Evolutionary conservation across 2,113 vertebrate species (phyloP).

Genomic region (Grammomys surdaster): DNA sequence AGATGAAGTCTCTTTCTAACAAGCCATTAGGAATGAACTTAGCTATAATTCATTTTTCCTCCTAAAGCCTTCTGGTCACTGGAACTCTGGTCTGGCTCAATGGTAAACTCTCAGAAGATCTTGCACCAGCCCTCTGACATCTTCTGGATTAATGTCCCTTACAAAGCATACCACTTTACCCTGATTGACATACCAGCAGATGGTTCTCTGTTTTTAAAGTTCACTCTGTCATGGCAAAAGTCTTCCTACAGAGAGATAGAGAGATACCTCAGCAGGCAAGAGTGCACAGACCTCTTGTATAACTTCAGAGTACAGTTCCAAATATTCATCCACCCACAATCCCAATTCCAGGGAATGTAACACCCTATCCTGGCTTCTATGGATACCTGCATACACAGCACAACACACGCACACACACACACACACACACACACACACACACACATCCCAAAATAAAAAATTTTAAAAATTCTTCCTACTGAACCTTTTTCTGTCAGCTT

Average conservation of each 20-base stretch:
- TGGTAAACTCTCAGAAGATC: background rate
- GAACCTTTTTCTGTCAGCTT: slow-evolving; percentile 27
- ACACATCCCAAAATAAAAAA: background rate
- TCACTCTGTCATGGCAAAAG: background rate
- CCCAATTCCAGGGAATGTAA: background rate
- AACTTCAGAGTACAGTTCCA: background rate
- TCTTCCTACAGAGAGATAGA: background rate
- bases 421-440: background rate
- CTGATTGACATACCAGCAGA: background rate
- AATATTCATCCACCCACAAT: background rate
- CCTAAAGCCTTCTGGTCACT: background rate
- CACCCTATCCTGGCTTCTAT: background rate
- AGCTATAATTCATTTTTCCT: background rate
- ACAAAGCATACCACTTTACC: background rate
- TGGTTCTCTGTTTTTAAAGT: slow-evolving; percentile 46
- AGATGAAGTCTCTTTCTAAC: background rate
- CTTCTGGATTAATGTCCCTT: background rate
- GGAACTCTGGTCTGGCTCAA: background rate
- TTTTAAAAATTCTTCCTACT: background rate
- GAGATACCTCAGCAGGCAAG: background rate
- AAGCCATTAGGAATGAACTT: background rate
- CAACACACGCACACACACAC: background rate
- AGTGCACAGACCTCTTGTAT: no score
- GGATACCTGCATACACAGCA: background rate
- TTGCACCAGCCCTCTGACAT: background rate